Evolutionary conservation across 2,113 vertebrate genomes (phyloP), one percentile per base, ranked within the genome.

Genomic region (Takifugu bimaculatus): DNA sequence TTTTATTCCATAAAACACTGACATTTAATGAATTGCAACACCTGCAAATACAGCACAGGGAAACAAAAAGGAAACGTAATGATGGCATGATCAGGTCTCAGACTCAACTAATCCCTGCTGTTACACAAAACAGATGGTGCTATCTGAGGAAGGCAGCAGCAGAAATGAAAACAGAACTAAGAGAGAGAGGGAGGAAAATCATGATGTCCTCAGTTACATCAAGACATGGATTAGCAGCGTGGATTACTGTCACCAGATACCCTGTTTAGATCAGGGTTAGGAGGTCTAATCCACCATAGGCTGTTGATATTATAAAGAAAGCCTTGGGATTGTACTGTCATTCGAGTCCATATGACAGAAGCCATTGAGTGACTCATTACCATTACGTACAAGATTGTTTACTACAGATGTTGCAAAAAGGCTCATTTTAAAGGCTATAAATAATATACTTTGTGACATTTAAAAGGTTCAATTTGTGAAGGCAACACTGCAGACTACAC

Each of bases 171-270:
- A 70, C 75, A 32, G 32, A 60, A 57, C 67, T 71, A 74, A 67
- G 59, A 58, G 65, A 73, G 64, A 68, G 73, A 51, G 61, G 51
- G 51, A 29, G 51, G 65, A 65, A 68, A 75, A 59, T 70, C 68
- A 32, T 75, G 64, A 59, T 74, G 84, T 82, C 78, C 78, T 83
- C 61, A 65, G 77, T 85, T 85, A 82, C 82, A 87, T 83, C 85
- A 79, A 80, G 73, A 80, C 63, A 48, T 80, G 84, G 84, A 86
- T 89, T 88, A 88, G 80, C 84, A 72, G 79, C 68, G 62, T 85
- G 86, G 87, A 89, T 88, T 86, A 90, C 87, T 87, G 87, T 88
- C 84, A 79, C 55, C 50, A 76, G 85, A 80, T 84, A 83, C 82
- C 85, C 83, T 63, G 79, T 79, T 76, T 75, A 74, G 67, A 85